Evolutionary conservation across 2,113 vertebrate species (phyloP), one percentile per base, ranked within the genome.

Genomic region (Oreotrochilus melanogaster): DNA sequence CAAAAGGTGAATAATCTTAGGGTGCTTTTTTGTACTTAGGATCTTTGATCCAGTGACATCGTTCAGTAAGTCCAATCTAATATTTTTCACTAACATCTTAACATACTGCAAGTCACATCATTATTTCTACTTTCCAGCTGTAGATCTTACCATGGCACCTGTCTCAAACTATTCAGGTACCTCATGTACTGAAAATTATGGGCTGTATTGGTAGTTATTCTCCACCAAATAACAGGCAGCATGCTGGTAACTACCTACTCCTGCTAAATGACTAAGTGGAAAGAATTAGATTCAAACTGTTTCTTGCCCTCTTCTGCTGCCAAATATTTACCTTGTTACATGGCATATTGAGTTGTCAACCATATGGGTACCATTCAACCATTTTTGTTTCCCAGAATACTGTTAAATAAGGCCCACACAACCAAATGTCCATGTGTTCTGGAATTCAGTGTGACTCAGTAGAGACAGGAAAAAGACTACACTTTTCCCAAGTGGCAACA

Each of bases 311-410:
- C 71, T 93, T 33, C 61, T 78, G 17, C 60, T 97, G 96, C 95
- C 88, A 92, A 95, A 94, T 60, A 25, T 97, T 97, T 96, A 95
- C 95, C 93, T 97, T 95, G 85, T 93, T 85, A 76, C 89, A 95
- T 27, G 61, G 90, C 30, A 54, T 39, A 86, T 76, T 97, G 97
- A 97, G 95, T 96, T 98, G 98, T 83, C 94, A 93, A 75, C 96
- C 96, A 95, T 97, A 97, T 97, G 97, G 95, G 67, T 97, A 89
- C 91, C 95, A 95, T 96, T 97, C 96, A 96, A 84, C 96, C 95
- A 91, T 95, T 97, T 95, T 95, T 86, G 11, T 86, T 94, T 88
- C 95, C 93, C 47, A 66, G 62, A 86, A 93, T 89, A 61, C 39
- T 74, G 16, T 21, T 95, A 92, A 97, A 95, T 31, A 23, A 80